Percentiles rank a stretch among this genome's conserved stretches.
These are phyloP conservation scores for Syncerus caffer DNA, from an alignment of 2,797 vertebrate genomes.

Conservation along the genomic window DNA sequence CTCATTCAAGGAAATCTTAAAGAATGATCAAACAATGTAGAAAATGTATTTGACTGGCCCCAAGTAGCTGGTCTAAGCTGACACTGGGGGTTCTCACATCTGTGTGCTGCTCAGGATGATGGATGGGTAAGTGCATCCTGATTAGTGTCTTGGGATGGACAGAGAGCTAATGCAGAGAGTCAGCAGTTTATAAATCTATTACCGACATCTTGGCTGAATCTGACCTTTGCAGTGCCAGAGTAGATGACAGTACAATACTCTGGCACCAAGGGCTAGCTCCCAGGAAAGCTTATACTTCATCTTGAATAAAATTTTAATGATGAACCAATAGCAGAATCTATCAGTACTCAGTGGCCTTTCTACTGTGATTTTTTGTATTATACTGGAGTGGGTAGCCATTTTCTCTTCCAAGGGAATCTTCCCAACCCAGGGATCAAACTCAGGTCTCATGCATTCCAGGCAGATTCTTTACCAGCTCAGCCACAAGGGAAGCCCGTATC, in stretches of 20 bases:
- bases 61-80: not conserved
- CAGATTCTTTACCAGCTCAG: not conserved
- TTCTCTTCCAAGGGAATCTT: not conserved
- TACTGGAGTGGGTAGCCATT: not conserved
- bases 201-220: conserved; percentile 50
- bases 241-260: not conserved
- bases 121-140: conserved; percentile 46
- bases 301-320: conserved; percentile 51
- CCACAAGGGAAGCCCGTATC: not conserved
- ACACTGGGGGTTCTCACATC: not conserved
- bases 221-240: conserved; percentile 40
- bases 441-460: not conserved
- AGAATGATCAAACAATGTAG: not conserved
- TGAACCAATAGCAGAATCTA: not conserved
- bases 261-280: not conserved
- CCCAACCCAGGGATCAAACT: not conserved
- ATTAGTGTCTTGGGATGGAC: conserved; percentile 53
- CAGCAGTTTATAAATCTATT: conserved; percentile 64
- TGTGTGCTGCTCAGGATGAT: conserved; percentile 27
- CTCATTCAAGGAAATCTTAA: conserved; percentile 25
- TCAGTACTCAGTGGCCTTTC: not conserved
- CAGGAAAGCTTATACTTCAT: not conserved
- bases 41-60: not conserved
- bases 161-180: conserved; percentile 47
- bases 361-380: not conserved